These are phyloP conservation scores for Lasioglossum figueresi DNA, from an alignment of 2,888 invertebrate species.

Conservation along the genomic window DNA sequence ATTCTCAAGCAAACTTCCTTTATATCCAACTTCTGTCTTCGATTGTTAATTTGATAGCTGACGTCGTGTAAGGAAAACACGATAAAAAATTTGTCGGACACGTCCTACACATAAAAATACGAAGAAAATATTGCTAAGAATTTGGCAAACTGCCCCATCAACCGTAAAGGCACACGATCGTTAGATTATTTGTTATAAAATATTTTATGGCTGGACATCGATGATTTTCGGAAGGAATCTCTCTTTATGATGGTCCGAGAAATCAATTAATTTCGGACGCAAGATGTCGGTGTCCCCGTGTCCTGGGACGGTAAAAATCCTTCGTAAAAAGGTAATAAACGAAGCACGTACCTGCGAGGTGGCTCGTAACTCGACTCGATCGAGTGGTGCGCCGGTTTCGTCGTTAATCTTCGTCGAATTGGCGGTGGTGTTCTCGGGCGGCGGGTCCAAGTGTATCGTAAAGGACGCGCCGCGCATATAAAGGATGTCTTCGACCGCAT, in stretches of 20 bases:
- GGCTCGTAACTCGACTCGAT: constrained; percentile 64
- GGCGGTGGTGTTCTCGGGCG: constrained; percentile 69
- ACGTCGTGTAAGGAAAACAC: neutral
- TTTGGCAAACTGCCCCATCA: neutral
- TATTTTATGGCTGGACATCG: neutral
- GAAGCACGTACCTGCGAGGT: constrained; percentile 72
- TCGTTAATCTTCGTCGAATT: constrained; percentile 69
- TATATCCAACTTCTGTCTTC: neutral
- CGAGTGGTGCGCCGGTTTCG: constrained; percentile 67
- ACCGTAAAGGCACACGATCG: neutral
- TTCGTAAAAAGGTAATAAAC: neutral
- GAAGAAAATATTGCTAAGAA: neutral
- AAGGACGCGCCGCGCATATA: constrained; percentile 82
- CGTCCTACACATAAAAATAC: neutral
- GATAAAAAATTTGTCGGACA: neutral
- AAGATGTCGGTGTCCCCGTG: neutral
- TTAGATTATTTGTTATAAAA: neutral
- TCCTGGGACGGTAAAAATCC: neutral
- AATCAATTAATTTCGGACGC: neutral
- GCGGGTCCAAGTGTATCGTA: constrained; percentile 79
- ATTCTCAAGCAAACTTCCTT: neutral
- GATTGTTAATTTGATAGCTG: no score
- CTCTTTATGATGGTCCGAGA: neutral
- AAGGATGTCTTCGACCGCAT: constrained; percentile 83
- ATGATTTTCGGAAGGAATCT: neutral